These are phyloP conservation scores for Platerodrilus igneus DNA, from an alignment of 2,888 invertebrate species.

Conservation along the genomic window DNA sequence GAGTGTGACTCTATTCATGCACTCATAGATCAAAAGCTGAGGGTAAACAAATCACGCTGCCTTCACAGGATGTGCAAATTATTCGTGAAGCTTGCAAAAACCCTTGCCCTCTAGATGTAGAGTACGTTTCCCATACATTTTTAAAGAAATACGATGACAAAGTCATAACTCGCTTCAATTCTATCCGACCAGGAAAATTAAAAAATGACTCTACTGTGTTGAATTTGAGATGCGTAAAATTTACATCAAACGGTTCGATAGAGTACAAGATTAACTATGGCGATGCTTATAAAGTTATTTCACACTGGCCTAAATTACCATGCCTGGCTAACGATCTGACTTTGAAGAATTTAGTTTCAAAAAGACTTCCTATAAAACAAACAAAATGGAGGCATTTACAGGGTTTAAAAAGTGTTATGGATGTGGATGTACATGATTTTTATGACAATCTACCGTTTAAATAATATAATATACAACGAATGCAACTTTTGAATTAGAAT, in stretches of 20 bases:
- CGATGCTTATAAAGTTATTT: conserved; percentile 3
- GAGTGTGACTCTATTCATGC: conserved; percentile 27
- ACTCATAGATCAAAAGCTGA: conserved; percentile 23
- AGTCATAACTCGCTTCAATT: background rate
- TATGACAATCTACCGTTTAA: too few relatives aligned
- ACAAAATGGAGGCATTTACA: too few relatives aligned
- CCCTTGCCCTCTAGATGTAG: conserved; percentile 4
- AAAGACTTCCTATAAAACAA: too few relatives aligned
- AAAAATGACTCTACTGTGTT: conserved; percentile 4
- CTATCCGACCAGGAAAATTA: conserved; percentile 6
- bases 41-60: conserved; percentile 4
- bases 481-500: too few relatives aligned
- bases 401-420: too few relatives aligned
- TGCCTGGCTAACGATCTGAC: too few relatives aligned
- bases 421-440: too few relatives aligned
- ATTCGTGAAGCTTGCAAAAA: conserved; percentile 2
- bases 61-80: conserved; percentile 1
- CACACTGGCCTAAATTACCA: too few relatives aligned
- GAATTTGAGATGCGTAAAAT: background rate
- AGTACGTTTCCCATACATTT: conserved; percentile 4
- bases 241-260: conserved; percentile 2
- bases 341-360: too few relatives aligned
- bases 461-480: too few relatives aligned
- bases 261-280: conserved; percentile 6
- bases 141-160: conserved; percentile 7